Evolutionary conservation across 37 sponge, comb jelly and placozoan species (phyloP), one percentile per base, ranked within the genome.

Genomic region (Ianthella basta): DNA sequence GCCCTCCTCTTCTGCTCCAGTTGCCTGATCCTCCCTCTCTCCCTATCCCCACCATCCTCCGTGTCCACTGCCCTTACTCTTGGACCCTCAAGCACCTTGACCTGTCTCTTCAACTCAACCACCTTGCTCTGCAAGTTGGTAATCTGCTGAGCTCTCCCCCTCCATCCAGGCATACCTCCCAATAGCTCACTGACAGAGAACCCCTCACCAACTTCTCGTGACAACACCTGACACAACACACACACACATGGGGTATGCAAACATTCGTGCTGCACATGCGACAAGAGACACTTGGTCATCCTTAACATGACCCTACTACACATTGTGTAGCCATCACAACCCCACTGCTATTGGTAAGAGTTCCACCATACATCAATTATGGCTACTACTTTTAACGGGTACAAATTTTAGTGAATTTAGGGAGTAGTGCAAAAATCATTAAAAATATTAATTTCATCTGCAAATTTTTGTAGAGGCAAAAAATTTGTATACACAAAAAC

Each of bases 101-200:
- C 32, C 65, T 83, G 83, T 38, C 64, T 36, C 50, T 83, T 61
- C 15, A 83, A 27, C 37, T 83, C 83, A 37, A 50, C 23, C 63
- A 83, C 84, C 74, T 91, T 94, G 67, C 83, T 91, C 44, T 94
- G 91, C 18, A 94, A 81, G 5, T 65, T 50, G 3, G 81, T 83
- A 20, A 94, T 94, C 80, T 94, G 91, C 70, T 94, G 95, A 24
- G 89, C 87, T 35, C 95, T 57, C 30, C 95, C 95, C 36, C 89
- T 94, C 95, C 95, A 94, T 0, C 91, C 89, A 21, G 50, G 39
- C n/a, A 24, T 15, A 38, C 82, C 72, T 66, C 70, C 68, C 0
- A 88, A 65, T 10, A 88, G 67, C 21, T 80, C 55, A 53, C 67
- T 73, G 54, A 91, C 63, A 50, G 30, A 85, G 15, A 85, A 37